phyloP scores from a whole-genome alignment of 2,113 vertebrate genomes.

The Sarotherodon lohbergeri region DNA sequence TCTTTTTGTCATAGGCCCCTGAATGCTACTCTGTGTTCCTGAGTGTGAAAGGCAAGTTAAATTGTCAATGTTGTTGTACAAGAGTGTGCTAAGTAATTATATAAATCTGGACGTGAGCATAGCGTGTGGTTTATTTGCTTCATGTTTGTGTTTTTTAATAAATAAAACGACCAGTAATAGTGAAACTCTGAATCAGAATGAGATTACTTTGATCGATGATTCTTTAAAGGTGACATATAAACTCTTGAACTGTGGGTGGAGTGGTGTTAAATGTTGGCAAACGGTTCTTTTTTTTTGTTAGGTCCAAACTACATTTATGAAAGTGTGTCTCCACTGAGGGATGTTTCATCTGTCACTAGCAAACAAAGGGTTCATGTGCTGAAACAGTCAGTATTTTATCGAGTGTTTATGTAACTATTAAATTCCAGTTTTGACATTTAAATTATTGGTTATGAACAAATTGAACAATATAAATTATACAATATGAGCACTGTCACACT shows the following conservation, averaged over 20 bases:
- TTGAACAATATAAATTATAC: neutral
- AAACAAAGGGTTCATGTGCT: neutral
- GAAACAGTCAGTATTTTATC: neutral
- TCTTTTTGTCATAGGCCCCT: conserved; percentile 23
- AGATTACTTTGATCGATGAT: conserved; percentile 44
- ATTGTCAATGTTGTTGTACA: neutral
- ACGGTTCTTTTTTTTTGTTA: conserved; percentile 9
- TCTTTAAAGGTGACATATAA: conserved; percentile 46
- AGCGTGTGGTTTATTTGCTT: neutral
- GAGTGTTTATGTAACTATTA: neutral
- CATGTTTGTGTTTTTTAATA: conserved; percentile 38
- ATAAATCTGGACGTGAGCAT: neutral
- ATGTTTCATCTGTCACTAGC: neutral
- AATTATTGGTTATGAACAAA: neutral
- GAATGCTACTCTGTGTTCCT: neutral
- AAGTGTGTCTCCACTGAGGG: neutral
- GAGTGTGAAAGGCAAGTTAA: conserved; percentile 31
- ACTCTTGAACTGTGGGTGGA: conserved; percentile 28
- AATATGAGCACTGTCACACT: neutral
- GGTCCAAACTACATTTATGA: neutral
- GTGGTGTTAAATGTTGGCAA: conserved; percentile 23
- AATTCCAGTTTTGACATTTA: neutral
- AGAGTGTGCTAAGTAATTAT: conserved; percentile 16
- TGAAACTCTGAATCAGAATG: conserved; percentile 60
- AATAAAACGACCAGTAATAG: conserved; percentile 43